These are phyloP conservation scores for Drosophila pectinifera DNA, from an alignment of 1,140 invertebrate species.

Conservation along the genomic window DNA sequence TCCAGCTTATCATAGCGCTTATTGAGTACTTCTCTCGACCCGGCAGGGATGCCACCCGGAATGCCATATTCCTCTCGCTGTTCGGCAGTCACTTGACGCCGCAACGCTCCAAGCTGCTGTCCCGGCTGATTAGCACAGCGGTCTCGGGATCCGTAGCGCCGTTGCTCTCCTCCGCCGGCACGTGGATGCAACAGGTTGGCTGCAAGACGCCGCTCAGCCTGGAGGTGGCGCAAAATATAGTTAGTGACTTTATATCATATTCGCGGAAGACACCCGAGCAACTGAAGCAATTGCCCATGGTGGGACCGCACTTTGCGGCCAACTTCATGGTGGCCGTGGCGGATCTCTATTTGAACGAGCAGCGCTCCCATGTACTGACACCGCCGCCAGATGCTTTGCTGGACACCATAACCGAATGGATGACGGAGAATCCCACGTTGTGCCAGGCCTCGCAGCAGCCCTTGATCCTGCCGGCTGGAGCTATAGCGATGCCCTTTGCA, in stretches of 20 bases:
- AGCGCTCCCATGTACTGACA: slow-evolving; percentile 77
- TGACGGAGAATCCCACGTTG: slow-evolving; percentile 88
- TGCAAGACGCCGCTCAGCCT: slow-evolving; percentile 90
- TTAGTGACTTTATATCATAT: slow-evolving; percentile 92
- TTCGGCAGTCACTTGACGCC: slow-evolving; percentile 90
- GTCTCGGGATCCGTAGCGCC: slow-evolving; percentile 90
- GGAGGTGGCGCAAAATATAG: slow-evolving; percentile 89
- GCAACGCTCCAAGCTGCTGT: slow-evolving; percentile 89
- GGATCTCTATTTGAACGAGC: slow-evolving; percentile 89
- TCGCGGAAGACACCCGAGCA: slow-evolving; percentile 88
- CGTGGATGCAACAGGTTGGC: slow-evolving; percentile 93
- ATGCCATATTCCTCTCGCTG: slow-evolving; percentile 92
- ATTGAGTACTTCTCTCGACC: slow-evolving; percentile 90
- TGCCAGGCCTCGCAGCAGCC: slow-evolving; percentile 90
- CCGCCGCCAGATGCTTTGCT: slow-evolving; percentile 87
- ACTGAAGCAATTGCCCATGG: slow-evolving; percentile 88
- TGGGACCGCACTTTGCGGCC: slow-evolving; percentile 90
- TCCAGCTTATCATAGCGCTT: slow-evolving; percentile 91
- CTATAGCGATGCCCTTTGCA: slow-evolving; percentile 92
- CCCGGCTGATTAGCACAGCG: slow-evolving; percentile 91
- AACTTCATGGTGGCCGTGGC: slow-evolving; percentile 92
- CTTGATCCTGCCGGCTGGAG: slow-evolving; percentile 89
- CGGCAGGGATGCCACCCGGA: slow-evolving; percentile 90
- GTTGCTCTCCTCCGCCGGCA: slow-evolving; percentile 90
- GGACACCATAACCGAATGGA: slow-evolving; percentile 89